Conservation (phyloP, 2,797 vertebrate genomes). For the Propithecus perrieri region DNA sequence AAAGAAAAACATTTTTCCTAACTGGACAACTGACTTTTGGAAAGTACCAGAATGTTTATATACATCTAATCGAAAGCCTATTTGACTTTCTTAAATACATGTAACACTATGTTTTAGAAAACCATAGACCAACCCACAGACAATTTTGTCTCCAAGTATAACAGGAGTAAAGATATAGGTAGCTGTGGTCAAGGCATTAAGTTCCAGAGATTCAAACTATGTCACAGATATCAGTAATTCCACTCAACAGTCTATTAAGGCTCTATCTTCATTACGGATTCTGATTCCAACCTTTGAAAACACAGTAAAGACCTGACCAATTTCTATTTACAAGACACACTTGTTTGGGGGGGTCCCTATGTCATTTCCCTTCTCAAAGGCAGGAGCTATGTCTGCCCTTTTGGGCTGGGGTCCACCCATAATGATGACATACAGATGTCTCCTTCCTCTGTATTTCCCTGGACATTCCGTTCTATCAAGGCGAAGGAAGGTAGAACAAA, state of each 20-base stretch:
- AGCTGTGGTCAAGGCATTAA: not conserved
- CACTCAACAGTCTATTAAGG: not conserved
- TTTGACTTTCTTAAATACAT: not conserved
- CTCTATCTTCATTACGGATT: not conserved
- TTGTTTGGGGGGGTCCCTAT: not conserved
- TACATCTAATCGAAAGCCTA: not conserved
- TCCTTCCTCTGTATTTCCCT: not conserved
- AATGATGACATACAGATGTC: not conserved
- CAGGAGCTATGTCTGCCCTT: not conserved
- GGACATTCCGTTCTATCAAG: not conserved
- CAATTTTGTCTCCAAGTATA: not conserved
- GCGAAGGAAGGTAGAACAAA: not conserved
- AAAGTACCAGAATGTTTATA: not conserved
- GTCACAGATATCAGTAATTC: not conserved
- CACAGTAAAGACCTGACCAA: not conserved
- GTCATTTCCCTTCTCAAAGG: constrained; percentile 12
- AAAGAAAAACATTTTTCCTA: not conserved
- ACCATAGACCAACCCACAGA: not conserved
- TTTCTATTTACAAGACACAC: not conserved
- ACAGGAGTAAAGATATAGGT: not conserved
- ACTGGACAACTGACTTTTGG: not conserved
- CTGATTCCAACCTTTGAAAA: not conserved
- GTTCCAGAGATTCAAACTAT: not conserved
- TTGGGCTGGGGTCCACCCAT: not conserved
- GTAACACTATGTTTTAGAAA: not conserved